Conservation (phyloP, 1,140 invertebrate species). For the Bicyclus anynana region DNA sequence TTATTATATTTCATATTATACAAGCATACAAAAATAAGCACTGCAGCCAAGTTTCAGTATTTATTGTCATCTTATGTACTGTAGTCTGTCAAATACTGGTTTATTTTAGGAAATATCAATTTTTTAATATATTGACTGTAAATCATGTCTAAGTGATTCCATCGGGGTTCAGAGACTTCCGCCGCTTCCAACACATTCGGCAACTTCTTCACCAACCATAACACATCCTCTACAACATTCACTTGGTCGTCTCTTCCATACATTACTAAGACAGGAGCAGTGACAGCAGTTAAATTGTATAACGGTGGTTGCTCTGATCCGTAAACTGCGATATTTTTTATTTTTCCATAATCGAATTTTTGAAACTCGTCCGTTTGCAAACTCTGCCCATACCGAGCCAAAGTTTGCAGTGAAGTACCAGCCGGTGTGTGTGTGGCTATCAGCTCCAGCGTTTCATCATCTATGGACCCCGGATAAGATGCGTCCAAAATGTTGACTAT, state of each 20-base stretch:
- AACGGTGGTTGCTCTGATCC: not conserved
- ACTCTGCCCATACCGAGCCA: not conserved
- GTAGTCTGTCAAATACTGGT: too few relatives aligned
- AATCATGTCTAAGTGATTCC: not conserved
- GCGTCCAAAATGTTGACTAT: not conserved
- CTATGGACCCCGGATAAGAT: not conserved
- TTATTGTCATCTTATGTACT: too few relatives aligned
- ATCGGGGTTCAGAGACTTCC: not conserved
- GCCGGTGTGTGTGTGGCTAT: not conserved
- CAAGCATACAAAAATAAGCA: too few relatives aligned
- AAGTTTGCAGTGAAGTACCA: not conserved
- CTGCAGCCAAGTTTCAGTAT: too few relatives aligned
- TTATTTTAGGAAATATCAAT: too few relatives aligned
- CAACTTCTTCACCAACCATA: not conserved
- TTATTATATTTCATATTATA: too few relatives aligned
- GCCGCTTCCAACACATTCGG: not conserved
- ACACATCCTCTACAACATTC: not conserved
- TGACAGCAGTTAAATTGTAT: not conserved
- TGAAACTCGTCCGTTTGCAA: not conserved
- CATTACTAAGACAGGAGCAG: not conserved
- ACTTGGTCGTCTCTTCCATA: not conserved
- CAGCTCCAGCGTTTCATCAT: not conserved
- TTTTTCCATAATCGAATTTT: not conserved
- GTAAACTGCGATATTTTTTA: not conserved
- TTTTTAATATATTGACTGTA: too few relatives aligned